A percentile compares a stretch with the other conserved stretches of the same genome.
phyloP scores from a whole-genome alignment of 2,797 vertebrate species.

The Novumbra hubbsi region DNA sequence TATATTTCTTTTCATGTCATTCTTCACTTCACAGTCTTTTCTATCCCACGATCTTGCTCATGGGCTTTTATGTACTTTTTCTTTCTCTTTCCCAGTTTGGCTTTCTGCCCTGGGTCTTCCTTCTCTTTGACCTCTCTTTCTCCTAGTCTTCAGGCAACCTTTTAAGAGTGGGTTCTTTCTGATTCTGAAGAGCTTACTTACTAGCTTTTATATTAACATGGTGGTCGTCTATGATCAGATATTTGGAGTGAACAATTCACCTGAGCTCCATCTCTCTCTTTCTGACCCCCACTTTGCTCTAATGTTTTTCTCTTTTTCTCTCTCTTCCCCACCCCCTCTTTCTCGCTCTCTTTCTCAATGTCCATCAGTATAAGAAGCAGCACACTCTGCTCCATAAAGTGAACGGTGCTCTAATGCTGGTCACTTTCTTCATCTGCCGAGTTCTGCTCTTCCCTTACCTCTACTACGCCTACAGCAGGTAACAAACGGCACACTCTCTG shows the following conservation, averaged over 20 bases:
- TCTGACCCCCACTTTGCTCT: slow-evolving; percentile 55
- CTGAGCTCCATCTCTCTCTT: slow-evolving; percentile 12
- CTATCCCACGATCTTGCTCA: too few relatives aligned
- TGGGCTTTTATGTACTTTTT: neutral
- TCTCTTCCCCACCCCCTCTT: neutral
- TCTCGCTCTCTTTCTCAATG: slow-evolving; percentile 27
- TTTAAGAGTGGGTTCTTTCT: neutral
- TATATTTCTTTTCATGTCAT: too few relatives aligned
- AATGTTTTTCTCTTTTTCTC: slow-evolving; percentile 34
- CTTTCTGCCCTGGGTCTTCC: neutral
- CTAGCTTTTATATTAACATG: neutral
- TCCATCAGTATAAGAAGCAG: slow-evolving; percentile 83
- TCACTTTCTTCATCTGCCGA: slow-evolving; percentile 91
- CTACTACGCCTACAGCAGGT: slow-evolving; percentile 90
- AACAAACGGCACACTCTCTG: slow-evolving; percentile 59
- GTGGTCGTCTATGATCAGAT: neutral
- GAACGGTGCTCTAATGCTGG: slow-evolving; percentile 86
- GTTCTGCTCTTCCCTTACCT: slow-evolving; percentile 93
- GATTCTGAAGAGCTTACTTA: neutral
- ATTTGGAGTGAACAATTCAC: neutral
- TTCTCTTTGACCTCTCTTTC: neutral
- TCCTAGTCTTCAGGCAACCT: neutral
- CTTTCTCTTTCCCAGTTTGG: neutral
- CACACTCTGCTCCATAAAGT: slow-evolving; percentile 91
- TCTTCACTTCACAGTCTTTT: too few relatives aligned